Conservation (phyloP, 2,888 invertebrate genomes). For the Drosophila macrospina region DNA sequence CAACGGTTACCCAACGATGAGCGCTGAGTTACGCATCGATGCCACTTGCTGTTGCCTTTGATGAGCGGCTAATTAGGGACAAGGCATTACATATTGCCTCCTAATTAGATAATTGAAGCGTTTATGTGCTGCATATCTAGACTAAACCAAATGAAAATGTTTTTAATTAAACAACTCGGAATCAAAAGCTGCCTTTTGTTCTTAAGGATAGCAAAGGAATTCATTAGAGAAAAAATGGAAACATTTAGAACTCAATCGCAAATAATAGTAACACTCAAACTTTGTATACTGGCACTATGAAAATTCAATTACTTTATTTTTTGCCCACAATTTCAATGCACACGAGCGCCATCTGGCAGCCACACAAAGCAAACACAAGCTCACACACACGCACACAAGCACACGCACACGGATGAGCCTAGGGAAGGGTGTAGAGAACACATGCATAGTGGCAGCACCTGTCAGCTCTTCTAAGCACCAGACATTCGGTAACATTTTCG, state of each 20-base stretch:
- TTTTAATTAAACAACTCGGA: too few species aligned
- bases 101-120: constrained; percentile 49
- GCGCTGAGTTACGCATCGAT: constrained; percentile 62
- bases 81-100: constrained; percentile 61
- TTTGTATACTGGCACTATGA: constrained; percentile 47
- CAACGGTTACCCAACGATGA: constrained; percentile 33
- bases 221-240: not conserved
- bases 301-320: constrained; percentile 79
- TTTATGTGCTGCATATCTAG: not conserved
- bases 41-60: constrained; percentile 56
- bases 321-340: constrained; percentile 16
- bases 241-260: constrained; percentile 24
- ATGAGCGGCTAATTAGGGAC: constrained; percentile 66
- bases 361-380: constrained; percentile 50
- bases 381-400: constrained; percentile 4
- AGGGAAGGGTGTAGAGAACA: constrained; percentile 26
- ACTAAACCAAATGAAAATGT: too few species aligned
- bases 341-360: constrained; percentile 57
- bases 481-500: constrained; percentile 57
- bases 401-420: constrained; percentile 15
- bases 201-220: not conserved
- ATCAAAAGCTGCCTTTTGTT: too few species aligned
- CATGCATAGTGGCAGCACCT: constrained; percentile 58
- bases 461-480: constrained; percentile 68
- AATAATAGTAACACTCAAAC: constrained; percentile 35